These are phyloP conservation scores for Aromia moschata DNA, from an alignment of 2,888 invertebrate genomes.

Conservation along the genomic window DNA sequence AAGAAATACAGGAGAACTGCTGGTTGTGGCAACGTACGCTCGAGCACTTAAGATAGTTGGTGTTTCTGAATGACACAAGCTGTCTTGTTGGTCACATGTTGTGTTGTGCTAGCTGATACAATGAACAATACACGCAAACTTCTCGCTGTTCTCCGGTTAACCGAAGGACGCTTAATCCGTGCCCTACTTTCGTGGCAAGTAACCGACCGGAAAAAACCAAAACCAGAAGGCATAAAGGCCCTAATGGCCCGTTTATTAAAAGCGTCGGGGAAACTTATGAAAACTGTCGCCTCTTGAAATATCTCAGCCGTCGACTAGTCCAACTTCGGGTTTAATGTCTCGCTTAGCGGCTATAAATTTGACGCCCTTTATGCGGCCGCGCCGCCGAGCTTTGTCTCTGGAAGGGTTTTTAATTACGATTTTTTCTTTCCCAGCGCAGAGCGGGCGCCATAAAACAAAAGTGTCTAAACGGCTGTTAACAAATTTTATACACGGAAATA, in stretches of 20 bases:
- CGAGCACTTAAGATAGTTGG: too few species aligned
- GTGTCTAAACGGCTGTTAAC: too few species aligned
- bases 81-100: too few species aligned
- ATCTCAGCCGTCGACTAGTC: conserved; percentile 25
- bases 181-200: background rate
- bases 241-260: conserved; percentile 23
- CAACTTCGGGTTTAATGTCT: conserved; percentile 9
- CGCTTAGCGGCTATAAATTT: conserved; percentile 16
- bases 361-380: conserved; percentile 9
- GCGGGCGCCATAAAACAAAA: background rate
- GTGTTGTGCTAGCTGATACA: too few species aligned
- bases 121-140: too few species aligned
- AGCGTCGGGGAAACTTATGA: conserved; percentile 37
- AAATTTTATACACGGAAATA: too few species aligned
- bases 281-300: conserved; percentile 37
- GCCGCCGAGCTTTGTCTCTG: conserved; percentile 5
- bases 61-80: too few species aligned
- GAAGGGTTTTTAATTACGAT: background rate
- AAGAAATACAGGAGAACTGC: too few species aligned
- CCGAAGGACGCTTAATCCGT: background rate
- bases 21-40: too few species aligned
- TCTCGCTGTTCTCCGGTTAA: too few species aligned
- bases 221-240: conserved; percentile 6
- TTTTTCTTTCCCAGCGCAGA: background rate
- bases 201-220: background rate